These are phyloP conservation scores for Beris chalybata DNA, from an alignment of 2,888 invertebrate species.

Conservation along the genomic window DNA sequence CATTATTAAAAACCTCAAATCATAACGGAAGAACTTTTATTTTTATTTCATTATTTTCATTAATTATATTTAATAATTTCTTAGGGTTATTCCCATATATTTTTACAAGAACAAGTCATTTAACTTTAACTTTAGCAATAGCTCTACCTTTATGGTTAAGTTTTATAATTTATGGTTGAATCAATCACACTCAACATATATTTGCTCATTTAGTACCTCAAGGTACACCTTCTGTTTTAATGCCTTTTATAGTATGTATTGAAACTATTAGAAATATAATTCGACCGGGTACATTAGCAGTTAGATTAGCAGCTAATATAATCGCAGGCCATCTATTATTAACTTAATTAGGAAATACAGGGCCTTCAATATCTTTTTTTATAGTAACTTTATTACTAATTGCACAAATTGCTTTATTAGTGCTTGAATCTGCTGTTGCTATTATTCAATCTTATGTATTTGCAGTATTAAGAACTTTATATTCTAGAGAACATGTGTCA, in stretches of 20 bases:
- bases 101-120: conserved; percentile 69
- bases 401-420: conserved; percentile 56
- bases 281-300: conserved; percentile 68
- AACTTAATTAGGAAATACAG: conserved; percentile 62
- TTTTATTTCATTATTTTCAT: conserved; percentile 62
- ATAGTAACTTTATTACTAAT: conserved; percentile 48
- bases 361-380: conserved; percentile 43
- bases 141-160: conserved; percentile 66
- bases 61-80: conserved; percentile 69
- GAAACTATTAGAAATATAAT: conserved; percentile 75
- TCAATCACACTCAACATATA: conserved; percentile 65
- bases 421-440: conserved; percentile 60
- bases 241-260: conserved; percentile 75
- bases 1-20: conserved; percentile 56
- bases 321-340: conserved; percentile 72
- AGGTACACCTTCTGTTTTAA: conserved; percentile 65
- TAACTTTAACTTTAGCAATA: conserved; percentile 62
- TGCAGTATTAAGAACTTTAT: conserved; percentile 65
- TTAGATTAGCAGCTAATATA: conserved; percentile 76
- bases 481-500: conserved; percentile 67
- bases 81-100: conserved; percentile 71
- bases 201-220: conserved; percentile 70
- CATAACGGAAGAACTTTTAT: conserved; percentile 60
- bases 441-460: conserved; percentile 66
- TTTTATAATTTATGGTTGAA: conserved; percentile 68